These are phyloP conservation scores for Drosophila sordidapex DNA, from an alignment of 2,888 invertebrate genomes.

Conservation along the genomic window DNA sequence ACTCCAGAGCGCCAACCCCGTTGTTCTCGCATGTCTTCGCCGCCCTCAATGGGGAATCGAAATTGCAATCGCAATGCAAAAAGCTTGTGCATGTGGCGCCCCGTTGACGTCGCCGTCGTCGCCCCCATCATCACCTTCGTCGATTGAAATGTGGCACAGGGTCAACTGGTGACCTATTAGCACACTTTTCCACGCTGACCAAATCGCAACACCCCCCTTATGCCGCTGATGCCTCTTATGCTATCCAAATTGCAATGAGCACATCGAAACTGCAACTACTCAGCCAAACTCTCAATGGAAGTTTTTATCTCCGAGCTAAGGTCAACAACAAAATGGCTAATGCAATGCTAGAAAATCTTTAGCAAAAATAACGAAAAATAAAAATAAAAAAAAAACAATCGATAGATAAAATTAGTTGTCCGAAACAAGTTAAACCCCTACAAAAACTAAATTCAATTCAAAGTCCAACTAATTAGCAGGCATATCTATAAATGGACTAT, in stretches of 20 bases:
- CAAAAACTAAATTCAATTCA: not conserved
- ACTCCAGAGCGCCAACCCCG: not conserved
- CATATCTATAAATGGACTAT: not conserved
- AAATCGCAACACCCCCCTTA: slow-evolving; percentile 1
- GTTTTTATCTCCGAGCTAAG: slow-evolving; percentile 37
- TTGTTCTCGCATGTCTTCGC: slow-evolving; percentile 18
- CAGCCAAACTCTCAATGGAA: slow-evolving; percentile 73
- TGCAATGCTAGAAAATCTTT: not conserved
- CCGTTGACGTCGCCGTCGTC: slow-evolving; percentile 22
- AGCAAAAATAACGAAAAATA: not conserved
- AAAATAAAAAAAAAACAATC: not conserved
- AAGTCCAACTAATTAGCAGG: not conserved
- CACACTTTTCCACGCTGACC: slow-evolving; percentile 77
- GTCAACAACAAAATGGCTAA: slow-evolving; percentile 1
- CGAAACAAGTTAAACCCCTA: not conserved
- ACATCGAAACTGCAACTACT: slow-evolving; percentile 42
- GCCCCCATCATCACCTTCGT: slow-evolving; percentile 34
- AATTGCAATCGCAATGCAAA: slow-evolving; percentile 57
- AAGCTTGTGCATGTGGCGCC: slow-evolving; percentile 60
- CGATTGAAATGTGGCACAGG: slow-evolving; percentile 81
- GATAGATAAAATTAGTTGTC: not conserved
- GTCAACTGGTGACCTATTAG: slow-evolving; percentile 84
- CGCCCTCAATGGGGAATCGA: slow-evolving; percentile 9
- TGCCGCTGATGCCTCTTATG: not conserved
- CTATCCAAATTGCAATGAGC: slow-evolving; percentile 1